Evolutionary conservation across 2,888 invertebrate species (phyloP).

Genomic region (Digitonthophagus gazella): DNA sequence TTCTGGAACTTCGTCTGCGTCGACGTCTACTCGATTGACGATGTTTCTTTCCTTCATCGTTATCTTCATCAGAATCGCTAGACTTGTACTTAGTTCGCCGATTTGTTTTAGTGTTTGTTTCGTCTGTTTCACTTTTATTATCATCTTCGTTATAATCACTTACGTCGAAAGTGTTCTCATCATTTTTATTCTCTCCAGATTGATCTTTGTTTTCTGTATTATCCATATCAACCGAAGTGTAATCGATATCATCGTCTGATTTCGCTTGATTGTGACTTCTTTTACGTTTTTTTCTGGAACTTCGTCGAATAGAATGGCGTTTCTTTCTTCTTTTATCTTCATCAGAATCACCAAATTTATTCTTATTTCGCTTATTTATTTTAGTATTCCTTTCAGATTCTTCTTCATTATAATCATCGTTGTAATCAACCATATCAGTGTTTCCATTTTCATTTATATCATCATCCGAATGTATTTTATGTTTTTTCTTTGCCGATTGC

Average conservation of each 20-base stretch:
- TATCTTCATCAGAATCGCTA: conserved; percentile 32
- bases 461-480: background rate
- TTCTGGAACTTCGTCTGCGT: background rate
- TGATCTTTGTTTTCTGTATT: no score
- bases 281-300: conserved; percentile 8
- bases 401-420: background rate
- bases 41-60: conserved; percentile 28
- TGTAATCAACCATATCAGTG: background rate
- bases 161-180: no score
- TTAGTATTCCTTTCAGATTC: no score
- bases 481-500: background rate
- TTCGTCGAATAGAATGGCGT: background rate
- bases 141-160: no score
- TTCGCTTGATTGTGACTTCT: background rate
- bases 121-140: background rate
- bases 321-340: conserved; percentile 22
- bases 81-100: conserved; percentile 37
- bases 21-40: background rate
- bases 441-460: background rate
- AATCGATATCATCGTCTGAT: no score
- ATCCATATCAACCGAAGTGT: no score
- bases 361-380: conserved; percentile 32
- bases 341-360: conserved; percentile 36
- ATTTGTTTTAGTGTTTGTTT: no score
- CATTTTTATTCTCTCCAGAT: no score